Base-by-base conservation (phyloP, 2,888 invertebrate species). In the Chesias legatella region DNA sequence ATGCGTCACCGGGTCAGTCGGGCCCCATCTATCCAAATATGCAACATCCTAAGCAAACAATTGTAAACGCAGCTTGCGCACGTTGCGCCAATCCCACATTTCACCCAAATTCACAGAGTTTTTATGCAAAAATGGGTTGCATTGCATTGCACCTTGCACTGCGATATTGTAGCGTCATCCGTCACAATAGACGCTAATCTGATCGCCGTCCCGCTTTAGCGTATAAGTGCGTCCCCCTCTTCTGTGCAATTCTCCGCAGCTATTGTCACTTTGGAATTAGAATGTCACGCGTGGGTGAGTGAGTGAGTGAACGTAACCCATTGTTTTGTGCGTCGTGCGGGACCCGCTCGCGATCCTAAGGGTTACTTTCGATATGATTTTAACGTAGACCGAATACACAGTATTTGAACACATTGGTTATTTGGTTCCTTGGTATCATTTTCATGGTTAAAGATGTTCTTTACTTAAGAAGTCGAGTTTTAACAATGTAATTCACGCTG, bases 221-320 rank as follows among this genome's bases (percentile, higher is more conserved):
- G 25, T 48, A 57, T 62, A 54, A 48, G 36, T 53, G 36, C 55
- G 52, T 77, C 76, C 60, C 66, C 63, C 67, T 76, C 75, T 71
- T 60, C 65, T 66, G 68, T 77, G 68, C 67, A 70, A 74, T 72
- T 66, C 62, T 77, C 76, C 79, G 73, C 68, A 67, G 74, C 74
- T 75, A 73, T 79, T 76, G 79, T 78, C 78, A 79, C 74, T 80
- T 79, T 70, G 73, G 74, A 76, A 80, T 77, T 76, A 76, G 75
- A 77, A 75, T 74, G 79, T 81, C 76, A 81, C 74, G 83, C 83
- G 83, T 81, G 84, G 83, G 80, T 80, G 83, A 72, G 83, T 81
- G 84, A 82, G 80, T 80, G 83, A 72, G 67, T 69, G 56, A 64
- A 69, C 74, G 77, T 78, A 79, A 78, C 69, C 68, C 70, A 79